Evolutionary conservation across 2,797 vertebrate genomes (phyloP), one percentile per base, ranked within the genome.

Genomic region (Enteromius trimaculatus): DNA sequence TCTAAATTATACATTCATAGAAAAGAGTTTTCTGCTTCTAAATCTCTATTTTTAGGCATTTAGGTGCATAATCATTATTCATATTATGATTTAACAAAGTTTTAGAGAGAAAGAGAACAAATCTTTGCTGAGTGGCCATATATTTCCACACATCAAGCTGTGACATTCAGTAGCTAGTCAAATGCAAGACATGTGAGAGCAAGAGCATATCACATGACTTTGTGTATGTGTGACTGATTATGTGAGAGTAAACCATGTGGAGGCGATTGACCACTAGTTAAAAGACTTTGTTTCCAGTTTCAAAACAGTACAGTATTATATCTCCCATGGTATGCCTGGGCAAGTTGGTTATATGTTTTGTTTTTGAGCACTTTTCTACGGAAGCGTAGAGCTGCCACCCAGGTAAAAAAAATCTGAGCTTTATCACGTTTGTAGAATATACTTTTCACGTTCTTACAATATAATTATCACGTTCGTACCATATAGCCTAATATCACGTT

Each of bases 121-220:
- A 51, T 66, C 0, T 26, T 51, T 69, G 10, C 29, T 26, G 10
- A 1, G 19, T 64, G 3, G 49, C 2, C 34, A 23, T 39, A 31
- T 70, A 70, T 71, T 71, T 31, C 0, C 0, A 44, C 51, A 71
- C 19, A 62, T 29, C 23, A 58, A 4, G 16, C 9, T n/a, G 11
- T 81, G 26, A 60, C 42, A 49, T 49, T 23, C 21, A 64, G 42
- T 64, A 29, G 44, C 44, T 47, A 47, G 29, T 74, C 55, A 74
- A 21, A 74, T 51, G 8, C 29, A 69, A 62, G 64, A 79, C 34
- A 66, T 72, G 11, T 66, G 81, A 53, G 37, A 77, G 44, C 62
- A 78, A 78, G 86, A 80, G 13, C 47, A 53, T 58, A 55, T 84
- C 84, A 88, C 84, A 77, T 84, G 79, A 84, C 66, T 65, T 16